Percentiles rank a stretch among this genome's conserved stretches.
These are phyloP conservation scores for Haemorhous mexicanus DNA, from an alignment of 2,113 vertebrate genomes.

Conservation along the genomic window DNA sequence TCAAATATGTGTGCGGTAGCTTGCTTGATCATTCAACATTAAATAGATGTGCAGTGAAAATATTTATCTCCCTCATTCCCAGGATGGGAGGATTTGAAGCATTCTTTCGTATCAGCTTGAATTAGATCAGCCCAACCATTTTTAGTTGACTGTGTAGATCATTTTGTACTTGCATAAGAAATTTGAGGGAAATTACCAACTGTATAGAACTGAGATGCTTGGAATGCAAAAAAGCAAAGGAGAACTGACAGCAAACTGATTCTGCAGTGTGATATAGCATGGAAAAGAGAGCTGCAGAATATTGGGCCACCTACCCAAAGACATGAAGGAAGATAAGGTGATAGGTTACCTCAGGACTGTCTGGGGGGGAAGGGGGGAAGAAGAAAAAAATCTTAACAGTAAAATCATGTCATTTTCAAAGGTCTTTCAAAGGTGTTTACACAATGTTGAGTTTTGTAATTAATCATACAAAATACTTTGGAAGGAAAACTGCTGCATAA, in stretches of 20 bases:
- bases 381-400: not conserved
- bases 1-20: not conserved
- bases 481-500: not conserved
- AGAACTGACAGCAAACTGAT: not conserved
- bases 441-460: not conserved
- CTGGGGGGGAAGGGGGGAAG: too few relatives aligned
- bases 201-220: not conserved
- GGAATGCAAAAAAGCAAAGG: not conserved
- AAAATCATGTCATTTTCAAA: not conserved
- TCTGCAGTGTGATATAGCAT: not conserved
- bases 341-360: not conserved
- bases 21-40: not conserved
- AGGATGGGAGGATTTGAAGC: not conserved
- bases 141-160: not conserved
- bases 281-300: not conserved
- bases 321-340: not conserved
- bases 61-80: not conserved
- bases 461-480: not conserved
- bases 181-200: not conserved
- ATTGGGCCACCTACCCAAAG: not conserved
- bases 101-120: not conserved
- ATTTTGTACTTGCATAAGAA: not conserved
- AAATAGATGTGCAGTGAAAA: not conserved
- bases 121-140: not conserved
- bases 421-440: not conserved